Conservation (phyloP, 2,888 invertebrate species). For the Drosophila eohydei region DNA sequence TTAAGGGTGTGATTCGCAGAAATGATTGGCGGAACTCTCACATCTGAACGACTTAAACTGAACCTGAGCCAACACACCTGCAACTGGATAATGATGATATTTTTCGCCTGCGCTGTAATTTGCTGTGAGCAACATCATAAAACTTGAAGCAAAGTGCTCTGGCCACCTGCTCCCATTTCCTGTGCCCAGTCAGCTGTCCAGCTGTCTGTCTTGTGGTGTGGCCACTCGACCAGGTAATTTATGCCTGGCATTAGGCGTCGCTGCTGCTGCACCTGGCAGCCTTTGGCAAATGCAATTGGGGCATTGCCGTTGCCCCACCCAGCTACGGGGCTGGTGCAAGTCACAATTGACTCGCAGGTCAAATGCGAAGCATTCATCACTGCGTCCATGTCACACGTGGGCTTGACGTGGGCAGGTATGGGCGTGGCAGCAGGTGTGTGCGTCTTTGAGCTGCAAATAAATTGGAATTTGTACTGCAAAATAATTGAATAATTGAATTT, state of each 20-base stretch:
- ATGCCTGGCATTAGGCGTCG: constrained; percentile 55
- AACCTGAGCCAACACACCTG: not conserved
- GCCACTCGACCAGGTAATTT: constrained; percentile 55
- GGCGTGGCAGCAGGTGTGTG: not conserved
- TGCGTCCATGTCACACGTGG: not conserved
- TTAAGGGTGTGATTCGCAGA: no score
- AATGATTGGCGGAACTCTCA: no score
- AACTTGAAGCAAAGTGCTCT: constrained; percentile 41
- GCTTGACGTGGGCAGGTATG: not conserved
- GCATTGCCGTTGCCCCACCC: constrained; percentile 11
- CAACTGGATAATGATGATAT: not conserved
- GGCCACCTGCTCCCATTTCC: not conserved
- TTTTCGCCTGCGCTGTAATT: constrained; percentile 15
- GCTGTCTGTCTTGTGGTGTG: constrained; percentile 11
- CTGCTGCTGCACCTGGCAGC: constrained; percentile 51
- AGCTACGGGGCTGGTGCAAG: not conserved
- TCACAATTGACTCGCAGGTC: not conserved
- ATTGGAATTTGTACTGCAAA: not conserved
- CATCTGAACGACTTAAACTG: not conserved
- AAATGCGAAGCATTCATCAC: constrained; percentile 3
- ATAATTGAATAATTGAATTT: constrained; percentile 7
- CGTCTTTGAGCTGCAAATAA: not conserved
- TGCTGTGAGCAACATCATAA: constrained; percentile 39
- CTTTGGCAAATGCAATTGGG: constrained; percentile 47
- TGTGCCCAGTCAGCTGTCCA: not conserved